A percentile compares a stretch with the other conserved stretches of the same genome.
Conservation (phyloP, 2,888 invertebrate species). For the Parnassius mnemosyne region DNA sequence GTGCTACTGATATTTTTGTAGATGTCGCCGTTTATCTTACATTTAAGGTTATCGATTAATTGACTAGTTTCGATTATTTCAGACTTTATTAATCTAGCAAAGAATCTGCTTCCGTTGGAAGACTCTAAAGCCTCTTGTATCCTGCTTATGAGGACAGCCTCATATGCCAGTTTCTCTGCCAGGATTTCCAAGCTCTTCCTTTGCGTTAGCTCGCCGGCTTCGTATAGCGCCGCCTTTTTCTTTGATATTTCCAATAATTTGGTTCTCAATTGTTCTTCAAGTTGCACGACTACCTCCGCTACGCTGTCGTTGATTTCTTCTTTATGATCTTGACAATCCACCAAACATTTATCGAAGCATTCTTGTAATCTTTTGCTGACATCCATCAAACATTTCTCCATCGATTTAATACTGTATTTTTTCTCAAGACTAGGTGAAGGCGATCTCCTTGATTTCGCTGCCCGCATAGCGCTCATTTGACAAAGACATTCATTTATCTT, state of each 20-base stretch:
- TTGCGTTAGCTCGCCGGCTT: slow-evolving; percentile 84
- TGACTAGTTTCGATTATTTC: slow-evolving; percentile 89
- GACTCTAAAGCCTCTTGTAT: slow-evolving; percentile 84
- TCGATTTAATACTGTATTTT: slow-evolving; percentile 81
- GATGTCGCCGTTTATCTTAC: slow-evolving; percentile 82
- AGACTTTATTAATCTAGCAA: slow-evolving; percentile 82
- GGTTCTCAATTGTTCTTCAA: slow-evolving; percentile 84
- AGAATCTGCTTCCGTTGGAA: slow-evolving; percentile 78
- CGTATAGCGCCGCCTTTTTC: slow-evolving; percentile 83
- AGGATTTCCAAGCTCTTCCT: slow-evolving; percentile 85
- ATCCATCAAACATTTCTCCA: slow-evolving; percentile 83
- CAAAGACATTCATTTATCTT: slow-evolving; percentile 85
- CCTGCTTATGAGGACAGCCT: slow-evolving; percentile 86
- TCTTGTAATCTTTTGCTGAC: slow-evolving; percentile 82
- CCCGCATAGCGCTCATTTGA: slow-evolving; percentile 82
- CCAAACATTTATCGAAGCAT: slow-evolving; percentile 80
- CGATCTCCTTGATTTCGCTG: slow-evolving; percentile 82
- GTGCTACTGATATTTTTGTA: slow-evolving; percentile 60
- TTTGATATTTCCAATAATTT: slow-evolving; percentile 86
- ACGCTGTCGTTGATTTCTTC: slow-evolving; percentile 74
- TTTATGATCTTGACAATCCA: slow-evolving; percentile 62
- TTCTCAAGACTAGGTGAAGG: slow-evolving; percentile 84
- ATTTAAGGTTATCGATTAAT: slow-evolving; percentile 86
- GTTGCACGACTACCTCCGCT: slow-evolving; percentile 80
- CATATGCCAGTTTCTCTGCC: slow-evolving; percentile 90